A percentile compares a stretch with the other conserved stretches of the same genome.
Conservation (phyloP, 2,797 vertebrate genomes). For the Micromesistius poutassou region DNA sequence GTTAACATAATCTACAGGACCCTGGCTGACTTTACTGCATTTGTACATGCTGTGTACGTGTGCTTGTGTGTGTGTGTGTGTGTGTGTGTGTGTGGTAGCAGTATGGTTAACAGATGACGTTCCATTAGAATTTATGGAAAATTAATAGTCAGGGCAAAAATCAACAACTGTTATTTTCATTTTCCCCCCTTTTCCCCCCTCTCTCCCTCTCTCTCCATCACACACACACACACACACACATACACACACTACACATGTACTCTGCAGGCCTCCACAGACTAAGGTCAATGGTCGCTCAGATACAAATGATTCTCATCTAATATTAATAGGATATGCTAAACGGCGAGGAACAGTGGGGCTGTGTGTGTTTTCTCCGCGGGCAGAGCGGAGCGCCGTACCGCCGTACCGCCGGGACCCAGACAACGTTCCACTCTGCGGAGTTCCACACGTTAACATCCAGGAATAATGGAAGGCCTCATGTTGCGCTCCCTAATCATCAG, state of each 20-base stretch:
- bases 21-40: no score
- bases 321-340: constrained; percentile 75
- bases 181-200: no score
- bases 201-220: not conserved
- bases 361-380: constrained; percentile 18
- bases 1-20: not conserved
- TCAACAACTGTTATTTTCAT: not conserved
- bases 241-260: constrained; percentile 34
- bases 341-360: constrained; percentile 30
- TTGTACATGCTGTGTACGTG: no score
- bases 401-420: not conserved
- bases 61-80: no score
- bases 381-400: not conserved
- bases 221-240: constrained; percentile 8
- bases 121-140: not conserved
- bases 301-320: constrained; percentile 75
- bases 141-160: not conserved
- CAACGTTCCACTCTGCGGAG: constrained; percentile 21
- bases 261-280: constrained; percentile 48
- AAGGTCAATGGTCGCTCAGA: constrained; percentile 62
- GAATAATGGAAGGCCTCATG: not conserved
- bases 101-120: not conserved
- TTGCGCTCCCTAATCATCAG: constrained; percentile 26
- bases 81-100: no score
- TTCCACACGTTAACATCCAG: constrained; percentile 9